Evolutionary conservation across 2,888 invertebrate genomes (phyloP).

Genomic region (Dryococelus australis): DNA sequence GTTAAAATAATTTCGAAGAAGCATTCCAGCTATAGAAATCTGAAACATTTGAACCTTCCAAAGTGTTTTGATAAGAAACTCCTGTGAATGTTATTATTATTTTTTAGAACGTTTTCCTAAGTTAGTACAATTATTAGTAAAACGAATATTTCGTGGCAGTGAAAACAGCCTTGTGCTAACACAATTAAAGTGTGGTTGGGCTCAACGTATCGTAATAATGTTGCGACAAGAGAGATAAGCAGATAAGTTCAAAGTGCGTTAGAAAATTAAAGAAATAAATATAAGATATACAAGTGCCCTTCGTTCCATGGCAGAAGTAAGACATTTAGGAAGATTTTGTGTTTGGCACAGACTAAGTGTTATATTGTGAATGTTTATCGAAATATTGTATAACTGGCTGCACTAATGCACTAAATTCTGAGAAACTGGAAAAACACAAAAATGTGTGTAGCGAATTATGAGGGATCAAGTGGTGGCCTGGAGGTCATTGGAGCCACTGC

Average conservation of each 20-base stretch:
- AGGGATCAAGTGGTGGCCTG: constrained; percentile 44
- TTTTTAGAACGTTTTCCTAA: no score
- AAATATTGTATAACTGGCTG: neutral
- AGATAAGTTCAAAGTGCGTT: neutral
- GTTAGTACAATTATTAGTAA: no score
- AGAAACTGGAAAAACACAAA: neutral
- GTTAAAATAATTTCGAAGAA: no score
- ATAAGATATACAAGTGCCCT: neutral
- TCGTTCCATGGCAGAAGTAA: neutral
- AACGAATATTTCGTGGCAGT: no score
- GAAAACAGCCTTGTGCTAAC: no score
- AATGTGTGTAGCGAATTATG: constrained; percentile 42
- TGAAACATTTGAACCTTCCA: no score
- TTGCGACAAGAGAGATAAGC: neutral
- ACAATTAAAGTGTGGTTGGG: no score
- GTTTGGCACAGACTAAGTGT: neutral
- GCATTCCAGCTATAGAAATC: no score
- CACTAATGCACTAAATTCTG: neutral
- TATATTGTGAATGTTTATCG: neutral
- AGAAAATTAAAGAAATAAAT: neutral
- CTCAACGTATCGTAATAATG: no score
- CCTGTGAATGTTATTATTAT: no score
- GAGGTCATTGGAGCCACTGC: constrained; percentile 41
- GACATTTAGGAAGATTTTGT: neutral
- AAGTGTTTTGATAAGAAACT: no score